These are phyloP conservation scores for Dromaius novaehollandiae DNA, from an alignment of 2,113 vertebrate species.

Conservation along the genomic window DNA sequence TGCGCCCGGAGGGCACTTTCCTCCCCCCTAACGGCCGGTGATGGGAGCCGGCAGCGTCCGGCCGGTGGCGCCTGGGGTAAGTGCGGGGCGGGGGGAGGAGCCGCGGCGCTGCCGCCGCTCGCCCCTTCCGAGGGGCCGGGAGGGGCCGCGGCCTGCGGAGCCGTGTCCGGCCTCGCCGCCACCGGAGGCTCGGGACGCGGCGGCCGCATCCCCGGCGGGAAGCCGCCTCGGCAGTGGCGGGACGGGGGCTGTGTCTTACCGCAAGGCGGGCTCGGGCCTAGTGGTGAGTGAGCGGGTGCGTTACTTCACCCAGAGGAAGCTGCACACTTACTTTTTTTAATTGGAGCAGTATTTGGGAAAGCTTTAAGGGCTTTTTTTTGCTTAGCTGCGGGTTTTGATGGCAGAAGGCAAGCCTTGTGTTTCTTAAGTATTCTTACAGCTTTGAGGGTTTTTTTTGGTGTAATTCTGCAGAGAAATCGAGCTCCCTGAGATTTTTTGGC, in stretches of 20 bases:
- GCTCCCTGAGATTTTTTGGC: neutral
- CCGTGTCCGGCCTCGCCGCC: too few species aligned
- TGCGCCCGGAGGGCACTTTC: too few species aligned
- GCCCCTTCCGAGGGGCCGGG: too few species aligned
- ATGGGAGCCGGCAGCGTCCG: fast-evolving
- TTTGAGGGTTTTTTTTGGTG: neutral
- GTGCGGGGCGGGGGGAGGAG: neutral
- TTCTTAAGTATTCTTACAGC: neutral
- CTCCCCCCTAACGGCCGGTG: fast-evolving
- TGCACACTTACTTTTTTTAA: neutral
- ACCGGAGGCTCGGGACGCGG: too few species aligned
- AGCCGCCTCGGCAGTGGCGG: too few species aligned
- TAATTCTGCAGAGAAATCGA: neutral
- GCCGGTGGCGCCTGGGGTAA: neutral
- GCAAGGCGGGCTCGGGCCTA: too few species aligned
- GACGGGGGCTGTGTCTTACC: too few species aligned
- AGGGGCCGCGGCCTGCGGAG: too few species aligned
- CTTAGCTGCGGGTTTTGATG: neutral
- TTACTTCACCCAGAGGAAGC: too few species aligned
- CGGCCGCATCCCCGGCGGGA: too few species aligned
- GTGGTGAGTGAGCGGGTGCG: too few species aligned
- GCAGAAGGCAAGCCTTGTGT: neutral
- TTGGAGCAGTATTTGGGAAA: neutral
- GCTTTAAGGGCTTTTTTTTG: neutral
- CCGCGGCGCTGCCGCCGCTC: too few species aligned